Evolutionary conservation across 2,113 vertebrate species (phyloP).

Genomic region (Salvator merianae): DNA sequence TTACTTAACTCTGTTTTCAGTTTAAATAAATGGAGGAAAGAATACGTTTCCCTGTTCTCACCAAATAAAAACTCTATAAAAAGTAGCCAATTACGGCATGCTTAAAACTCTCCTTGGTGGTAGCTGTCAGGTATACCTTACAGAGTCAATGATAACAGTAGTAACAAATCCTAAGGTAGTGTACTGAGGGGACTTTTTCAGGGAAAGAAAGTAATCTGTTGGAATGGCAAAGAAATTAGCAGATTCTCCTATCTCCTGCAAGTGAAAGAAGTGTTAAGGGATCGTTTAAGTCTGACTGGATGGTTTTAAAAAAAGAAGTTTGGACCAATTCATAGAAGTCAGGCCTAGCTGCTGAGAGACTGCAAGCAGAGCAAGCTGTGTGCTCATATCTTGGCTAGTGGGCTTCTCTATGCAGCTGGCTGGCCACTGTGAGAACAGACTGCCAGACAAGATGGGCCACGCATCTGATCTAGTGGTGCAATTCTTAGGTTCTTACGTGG

Average conservation of each 20-base stretch:
- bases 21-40: not conserved
- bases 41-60: too few relatives aligned
- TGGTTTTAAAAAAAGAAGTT: too few relatives aligned
- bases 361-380: too few relatives aligned
- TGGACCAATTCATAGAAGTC: too few relatives aligned
- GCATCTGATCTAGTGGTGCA: too few relatives aligned
- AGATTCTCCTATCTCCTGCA: not conserved
- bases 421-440: too few relatives aligned
- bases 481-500: too few relatives aligned
- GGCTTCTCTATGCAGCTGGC: too few relatives aligned
- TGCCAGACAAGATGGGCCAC: too few relatives aligned
- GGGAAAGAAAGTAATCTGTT: not conserved
- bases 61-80: not conserved
- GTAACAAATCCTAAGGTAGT: not conserved
- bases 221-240: not conserved
- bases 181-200: not conserved
- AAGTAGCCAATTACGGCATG: not conserved
- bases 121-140: too few relatives aligned
- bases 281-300: too few relatives aligned
- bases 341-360: not conserved
- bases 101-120: not conserved
- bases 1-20: not conserved
- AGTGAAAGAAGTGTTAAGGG: not conserved
- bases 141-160: too few relatives aligned
- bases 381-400: not conserved